Conservation (phyloP, 2,888 invertebrate genomes). For the Branchellion lobata region DNA sequence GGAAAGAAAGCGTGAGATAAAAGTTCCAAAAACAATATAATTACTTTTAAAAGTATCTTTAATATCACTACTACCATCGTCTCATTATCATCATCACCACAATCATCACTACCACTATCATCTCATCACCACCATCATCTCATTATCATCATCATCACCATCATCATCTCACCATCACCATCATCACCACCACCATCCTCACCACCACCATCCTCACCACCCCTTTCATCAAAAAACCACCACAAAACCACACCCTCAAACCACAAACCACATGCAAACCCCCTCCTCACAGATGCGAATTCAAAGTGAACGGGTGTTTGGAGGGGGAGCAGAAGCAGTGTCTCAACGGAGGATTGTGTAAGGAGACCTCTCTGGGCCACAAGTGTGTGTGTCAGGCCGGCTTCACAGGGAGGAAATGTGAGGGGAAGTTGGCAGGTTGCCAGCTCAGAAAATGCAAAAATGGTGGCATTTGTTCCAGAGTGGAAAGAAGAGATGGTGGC, state of each 20-base stretch:
- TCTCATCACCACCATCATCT: too few species aligned
- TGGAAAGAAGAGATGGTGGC: conserved; percentile 81
- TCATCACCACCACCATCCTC: too few species aligned
- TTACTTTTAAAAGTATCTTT: too few species aligned
- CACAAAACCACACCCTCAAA: background rate
- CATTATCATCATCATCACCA: too few species aligned
- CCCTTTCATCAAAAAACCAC: background rate
- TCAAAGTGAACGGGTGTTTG: background rate
- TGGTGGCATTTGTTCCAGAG: conserved; percentile 64
- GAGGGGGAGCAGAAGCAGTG: conserved; percentile 66
- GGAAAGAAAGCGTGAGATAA: too few species aligned
- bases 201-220: too few species aligned
- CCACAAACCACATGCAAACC: background rate
- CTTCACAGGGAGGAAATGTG: conserved; percentile 59
- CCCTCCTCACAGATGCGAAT: background rate
- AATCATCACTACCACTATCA: too few species aligned
- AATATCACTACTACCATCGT: background rate
- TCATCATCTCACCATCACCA: too few species aligned
- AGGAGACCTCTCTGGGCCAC: conserved; percentile 60
- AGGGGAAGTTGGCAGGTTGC: conserved; percentile 55
- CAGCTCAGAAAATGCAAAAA: conserved; percentile 55
- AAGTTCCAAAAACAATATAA: too few species aligned
- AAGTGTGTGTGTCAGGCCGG: conserved; percentile 58
- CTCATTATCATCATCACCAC: too few species aligned
- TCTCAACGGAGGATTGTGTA: conserved; percentile 74